Conservation (phyloP, 2,888 invertebrate genomes). For the Meteorus cinctellus region DNA sequence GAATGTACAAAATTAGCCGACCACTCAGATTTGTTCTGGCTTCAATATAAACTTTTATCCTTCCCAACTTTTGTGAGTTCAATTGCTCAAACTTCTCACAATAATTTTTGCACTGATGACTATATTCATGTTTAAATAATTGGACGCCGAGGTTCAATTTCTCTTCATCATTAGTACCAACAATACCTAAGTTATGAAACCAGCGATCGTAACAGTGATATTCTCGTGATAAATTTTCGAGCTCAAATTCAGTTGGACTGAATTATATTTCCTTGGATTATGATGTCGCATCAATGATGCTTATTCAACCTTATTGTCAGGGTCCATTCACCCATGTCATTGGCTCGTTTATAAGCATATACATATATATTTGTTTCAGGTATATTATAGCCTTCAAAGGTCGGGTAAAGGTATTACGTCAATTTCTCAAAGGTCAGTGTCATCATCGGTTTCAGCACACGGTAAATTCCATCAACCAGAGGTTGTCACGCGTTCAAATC, state of each 20-base stretch:
- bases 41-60: conserved; percentile 47
- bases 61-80: conserved; percentile 67
- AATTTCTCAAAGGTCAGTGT: conserved; percentile 77
- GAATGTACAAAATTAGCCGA: too few relatives aligned
- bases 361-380: conserved; percentile 76
- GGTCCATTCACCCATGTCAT: neutral
- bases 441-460: conserved; percentile 86
- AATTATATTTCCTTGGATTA: neutral
- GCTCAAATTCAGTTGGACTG: too few relatives aligned
- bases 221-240: neutral
- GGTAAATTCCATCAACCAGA: conserved; percentile 83
- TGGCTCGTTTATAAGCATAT: neutral
- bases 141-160: neutral
- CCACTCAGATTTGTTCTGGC: conserved; percentile 51
- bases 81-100: conserved; percentile 70
- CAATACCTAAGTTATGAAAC: neutral
- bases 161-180: neutral
- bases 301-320: neutral
- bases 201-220: neutral
- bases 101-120: conserved; percentile 59
- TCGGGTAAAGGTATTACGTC: conserved; percentile 81
- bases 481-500: conserved; percentile 89
- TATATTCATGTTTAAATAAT: neutral
- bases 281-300: neutral
- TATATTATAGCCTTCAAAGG: conserved; percentile 85